Evolutionary conservation across 2,888 invertebrate genomes (phyloP), one percentile per base, ranked within the genome.

Genomic region (Protodeltote pygarga): DNA sequence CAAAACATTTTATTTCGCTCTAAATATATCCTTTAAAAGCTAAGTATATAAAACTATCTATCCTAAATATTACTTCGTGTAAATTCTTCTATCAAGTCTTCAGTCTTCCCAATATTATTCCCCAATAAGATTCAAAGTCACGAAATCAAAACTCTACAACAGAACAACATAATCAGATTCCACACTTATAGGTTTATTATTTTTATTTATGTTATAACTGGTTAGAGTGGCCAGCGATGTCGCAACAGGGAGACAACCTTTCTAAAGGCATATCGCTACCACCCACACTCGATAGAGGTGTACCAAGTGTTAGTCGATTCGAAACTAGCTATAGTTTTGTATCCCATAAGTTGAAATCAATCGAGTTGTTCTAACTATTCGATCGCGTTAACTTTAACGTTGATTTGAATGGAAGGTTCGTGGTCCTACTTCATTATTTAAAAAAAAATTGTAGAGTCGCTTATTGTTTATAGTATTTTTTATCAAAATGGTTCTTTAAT

Each of bases 211-310:
- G 42, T 34, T 47, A 38, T 40, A 62, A 69, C 63, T 65, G 61
- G 57, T 64, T 49, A 16, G 51, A 32, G 41, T 44, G 35, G 37
- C 48, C 42, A 33, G 48, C 73, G 77, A 77, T 77, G 87, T 85
- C 78, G 84, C 80, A 88, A 87, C 76, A 70, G 77, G 83, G 77
- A 79, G 77, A 77, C 73, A 63, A 79, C 77, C 74, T 75, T 75
- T 73, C 73, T 77, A 75, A 75, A 73, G 67, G 73, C 68, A 76
- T 72, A 71, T 76, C 72, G 73, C 72, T 68, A 59, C 80, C 87
- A 75, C 88, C 87, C 83, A 88, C 89, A 71, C 79, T 39, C 49
- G 63, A 76, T 75, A 70, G 63, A 34, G 67, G 64, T 64, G 74
- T 70, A 40, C 61, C 40, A 50, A 59, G 53, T 52, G 55, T 53